A percentile compares a stretch with the other conserved stretches of the same genome.
Evolutionary conservation across 2,113 vertebrate species (phyloP).

Genomic region (Bufo bufo): DNA sequence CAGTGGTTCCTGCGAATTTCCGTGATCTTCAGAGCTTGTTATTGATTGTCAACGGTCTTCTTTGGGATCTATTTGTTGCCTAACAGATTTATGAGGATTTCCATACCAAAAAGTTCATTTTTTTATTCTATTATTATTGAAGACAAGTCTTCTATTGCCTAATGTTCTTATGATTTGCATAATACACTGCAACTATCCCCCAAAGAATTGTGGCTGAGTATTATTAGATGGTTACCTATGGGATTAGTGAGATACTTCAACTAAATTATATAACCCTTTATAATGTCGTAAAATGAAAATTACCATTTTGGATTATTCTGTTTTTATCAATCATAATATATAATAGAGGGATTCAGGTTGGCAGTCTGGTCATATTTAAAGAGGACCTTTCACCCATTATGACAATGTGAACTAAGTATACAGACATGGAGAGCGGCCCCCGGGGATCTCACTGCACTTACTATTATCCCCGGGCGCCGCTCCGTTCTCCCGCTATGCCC

Average conservation of each 20-base stretch:
- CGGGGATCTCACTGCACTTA: too few species aligned
- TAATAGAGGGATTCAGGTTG: background rate
- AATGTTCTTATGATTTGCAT: background rate
- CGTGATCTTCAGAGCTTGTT: background rate
- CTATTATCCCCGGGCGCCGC: too few species aligned
- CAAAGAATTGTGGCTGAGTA: background rate
- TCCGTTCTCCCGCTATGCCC: too few species aligned
- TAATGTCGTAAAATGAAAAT: background rate
- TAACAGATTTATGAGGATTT: too few species aligned
- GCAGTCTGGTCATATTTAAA: too few species aligned
- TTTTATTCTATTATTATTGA: background rate
- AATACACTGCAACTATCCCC: background rate
- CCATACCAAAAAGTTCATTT: background rate
- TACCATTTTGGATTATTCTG: background rate
- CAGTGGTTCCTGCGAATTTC: background rate
- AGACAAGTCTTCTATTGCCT: background rate
- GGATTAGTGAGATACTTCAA: background rate
- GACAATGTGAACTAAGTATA: too few species aligned
- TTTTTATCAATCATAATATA: background rate
- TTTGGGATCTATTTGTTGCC: background rate
- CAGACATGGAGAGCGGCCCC: too few species aligned
- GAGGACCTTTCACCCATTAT: too few species aligned
- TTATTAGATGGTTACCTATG: conserved; percentile 24
- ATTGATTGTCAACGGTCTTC: background rate
- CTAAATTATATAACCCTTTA: background rate